Percentiles rank a stretch among this genome's conserved stretches.
These are phyloP conservation scores for Plectropomus leopardus DNA, from an alignment of 2,113 vertebrate genomes.

Conservation along the genomic window DNA sequence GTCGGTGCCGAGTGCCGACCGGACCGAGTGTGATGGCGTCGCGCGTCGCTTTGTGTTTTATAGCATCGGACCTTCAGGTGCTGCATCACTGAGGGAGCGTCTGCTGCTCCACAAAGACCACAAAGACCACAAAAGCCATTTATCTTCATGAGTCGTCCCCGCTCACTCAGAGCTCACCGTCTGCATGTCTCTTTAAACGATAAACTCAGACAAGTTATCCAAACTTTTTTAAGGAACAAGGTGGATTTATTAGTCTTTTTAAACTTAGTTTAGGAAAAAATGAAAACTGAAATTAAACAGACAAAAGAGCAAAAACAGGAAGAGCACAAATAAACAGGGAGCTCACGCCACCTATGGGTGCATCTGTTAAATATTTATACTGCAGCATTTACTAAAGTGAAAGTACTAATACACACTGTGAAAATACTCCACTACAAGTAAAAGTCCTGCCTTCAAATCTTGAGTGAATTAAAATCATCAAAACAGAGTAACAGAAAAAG, in stretches of 20 bases:
- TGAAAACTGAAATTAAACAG: too few species aligned
- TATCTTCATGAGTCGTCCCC: neutral
- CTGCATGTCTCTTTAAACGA: neutral
- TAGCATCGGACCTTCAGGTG: constrained; percentile 12
- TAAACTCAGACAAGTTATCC: neutral
- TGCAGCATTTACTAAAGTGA: too few species aligned
- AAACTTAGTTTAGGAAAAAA: neutral
- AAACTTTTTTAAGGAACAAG: too few species aligned
- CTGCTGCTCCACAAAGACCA: constrained; percentile 5
- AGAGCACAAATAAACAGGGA: neutral
- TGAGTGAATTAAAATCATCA: too few species aligned
- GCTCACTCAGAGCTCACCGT: neutral
- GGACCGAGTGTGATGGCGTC: neutral
- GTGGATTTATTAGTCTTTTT: too few species aligned
- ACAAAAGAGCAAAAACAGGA: neutral
- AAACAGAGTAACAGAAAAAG: too few species aligned
- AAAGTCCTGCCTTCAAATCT: too few species aligned
- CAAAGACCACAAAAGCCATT: neutral
- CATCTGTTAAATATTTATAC: neutral
- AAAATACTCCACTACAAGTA: too few species aligned
- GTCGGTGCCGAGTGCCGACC: neutral
- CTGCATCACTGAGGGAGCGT: constrained; percentile 15
- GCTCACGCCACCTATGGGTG: neutral
- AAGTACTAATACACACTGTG: too few species aligned
- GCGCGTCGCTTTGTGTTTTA: constrained; percentile 9